These are phyloP conservation scores for Synergus umbraculus DNA, from an alignment of 2,888 invertebrate species.

Conservation along the genomic window DNA sequence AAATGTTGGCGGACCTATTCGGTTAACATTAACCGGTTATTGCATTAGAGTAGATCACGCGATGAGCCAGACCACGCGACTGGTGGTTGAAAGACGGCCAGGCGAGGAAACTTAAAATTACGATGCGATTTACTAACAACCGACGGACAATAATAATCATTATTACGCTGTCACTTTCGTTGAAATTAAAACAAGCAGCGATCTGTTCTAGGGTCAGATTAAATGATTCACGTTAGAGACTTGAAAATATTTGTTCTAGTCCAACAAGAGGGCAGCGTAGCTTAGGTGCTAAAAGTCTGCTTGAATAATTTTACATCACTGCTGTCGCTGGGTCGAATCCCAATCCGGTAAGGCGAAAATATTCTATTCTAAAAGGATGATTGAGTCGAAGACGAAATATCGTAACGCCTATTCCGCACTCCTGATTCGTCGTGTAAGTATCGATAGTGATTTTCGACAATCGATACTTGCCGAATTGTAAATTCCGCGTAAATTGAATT, in stretches of 20 bases:
- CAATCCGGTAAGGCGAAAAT: no score
- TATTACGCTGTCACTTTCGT: conserved; percentile 32
- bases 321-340: no score
- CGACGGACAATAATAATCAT: conserved; percentile 24
- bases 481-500: no score
- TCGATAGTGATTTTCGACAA: no score
- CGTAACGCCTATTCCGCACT: no score
- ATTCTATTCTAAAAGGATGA: no score
- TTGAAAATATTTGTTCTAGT: conserved; percentile 9
- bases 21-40: conserved; percentile 66
- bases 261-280: neutral
- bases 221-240: conserved; percentile 14
- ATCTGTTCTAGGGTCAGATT: conserved; percentile 24
- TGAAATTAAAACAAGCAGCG: conserved; percentile 32
- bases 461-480: no score
- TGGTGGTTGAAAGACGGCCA: conserved; percentile 53
- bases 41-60: conserved; percentile 60
- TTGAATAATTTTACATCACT: no score
- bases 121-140: conserved; percentile 37
- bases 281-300: no score
- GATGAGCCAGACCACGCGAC: conserved; percentile 62
- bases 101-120: conserved; percentile 32
- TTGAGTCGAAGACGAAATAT: no score
- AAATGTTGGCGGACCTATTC: conserved; percentile 68
- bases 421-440: no score